These are phyloP conservation scores for Cydia splendana DNA, from an alignment of 1,140 invertebrate genomes.

Conservation along the genomic window DNA sequence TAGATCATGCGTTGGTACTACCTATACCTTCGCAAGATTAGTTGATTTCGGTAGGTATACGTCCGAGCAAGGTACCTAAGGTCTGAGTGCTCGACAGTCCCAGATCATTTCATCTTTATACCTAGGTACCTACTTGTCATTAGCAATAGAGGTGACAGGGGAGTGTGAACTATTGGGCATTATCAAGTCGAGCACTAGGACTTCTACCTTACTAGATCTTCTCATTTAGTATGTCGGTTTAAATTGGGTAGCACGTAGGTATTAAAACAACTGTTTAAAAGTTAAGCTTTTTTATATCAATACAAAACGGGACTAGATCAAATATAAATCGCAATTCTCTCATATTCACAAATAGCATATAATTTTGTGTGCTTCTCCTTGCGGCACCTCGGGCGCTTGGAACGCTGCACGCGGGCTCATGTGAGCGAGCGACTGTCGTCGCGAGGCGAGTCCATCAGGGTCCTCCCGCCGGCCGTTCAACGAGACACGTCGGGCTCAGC, in stretches of 20 bases:
- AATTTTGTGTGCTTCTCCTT: constrained; percentile 67
- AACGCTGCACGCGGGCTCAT: constrained; percentile 52
- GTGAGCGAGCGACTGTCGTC: constrained; percentile 60
- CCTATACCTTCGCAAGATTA: no score
- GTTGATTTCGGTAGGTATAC: no score
- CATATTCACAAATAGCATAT: constrained; percentile 66
- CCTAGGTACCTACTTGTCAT: no score
- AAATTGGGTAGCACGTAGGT: not conserved
- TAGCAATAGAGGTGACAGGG: no score
- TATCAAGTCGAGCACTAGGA: no score
- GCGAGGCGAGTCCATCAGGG: constrained; percentile 61
- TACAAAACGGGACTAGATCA: constrained; percentile 71
- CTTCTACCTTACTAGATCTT: no score
- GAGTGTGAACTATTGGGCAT: no score
- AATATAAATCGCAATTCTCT: constrained; percentile 64
- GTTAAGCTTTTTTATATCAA: constrained; percentile 54
- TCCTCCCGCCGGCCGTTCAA: constrained; percentile 59
- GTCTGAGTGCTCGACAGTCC: no score
- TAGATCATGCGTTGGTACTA: no score
- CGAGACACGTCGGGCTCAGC: constrained; percentile 70
- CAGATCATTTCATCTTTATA: no score
- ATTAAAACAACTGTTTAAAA: constrained; percentile 35
- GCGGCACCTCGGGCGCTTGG: constrained; percentile 50
- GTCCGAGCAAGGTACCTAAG: no score
- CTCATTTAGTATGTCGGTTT: no score